A percentile compares a stretch with the other conserved stretches of the same genome.
These are phyloP conservation scores for Coreius guichenoti DNA, from an alignment of 2,797 vertebrate species.

Conservation along the genomic window DNA sequence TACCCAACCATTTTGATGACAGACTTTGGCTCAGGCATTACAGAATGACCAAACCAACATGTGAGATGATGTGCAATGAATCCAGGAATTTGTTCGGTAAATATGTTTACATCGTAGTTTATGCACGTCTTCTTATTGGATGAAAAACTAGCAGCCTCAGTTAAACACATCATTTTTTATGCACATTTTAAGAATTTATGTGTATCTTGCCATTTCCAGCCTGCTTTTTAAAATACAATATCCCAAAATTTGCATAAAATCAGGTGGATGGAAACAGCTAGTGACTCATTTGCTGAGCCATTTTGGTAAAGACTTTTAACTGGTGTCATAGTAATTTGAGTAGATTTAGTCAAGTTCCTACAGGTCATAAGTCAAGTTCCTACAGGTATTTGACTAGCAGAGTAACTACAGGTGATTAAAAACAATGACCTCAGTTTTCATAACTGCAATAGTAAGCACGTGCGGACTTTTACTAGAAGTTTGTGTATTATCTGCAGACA, in stretches of 20 bases:
- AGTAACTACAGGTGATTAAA: not conserved
- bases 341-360: no score
- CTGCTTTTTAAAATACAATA: not conserved
- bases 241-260: no score
- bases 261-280: no score
- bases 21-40: not conserved
- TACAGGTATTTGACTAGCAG: not conserved
- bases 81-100: no score
- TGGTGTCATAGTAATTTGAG: not conserved
- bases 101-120: no score
- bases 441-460: not conserved
- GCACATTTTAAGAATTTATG: no score
- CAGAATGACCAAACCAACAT: not conserved
- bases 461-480: slow-evolving; percentile 12
- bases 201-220: not conserved
- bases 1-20: not conserved
- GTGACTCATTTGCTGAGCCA: not conserved
- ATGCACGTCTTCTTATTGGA: no score
- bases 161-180: no score
- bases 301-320: not conserved
- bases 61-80: not conserved
- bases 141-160: not conserved
- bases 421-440: not conserved
- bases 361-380: no score
- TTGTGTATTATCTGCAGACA: slow-evolving; percentile 19